A percentile compares a stretch with the other conserved stretches of the same genome.
These are phyloP conservation scores for Lymantria monacha DNA, from an alignment of 2,888 invertebrate species.

Conservation along the genomic window DNA sequence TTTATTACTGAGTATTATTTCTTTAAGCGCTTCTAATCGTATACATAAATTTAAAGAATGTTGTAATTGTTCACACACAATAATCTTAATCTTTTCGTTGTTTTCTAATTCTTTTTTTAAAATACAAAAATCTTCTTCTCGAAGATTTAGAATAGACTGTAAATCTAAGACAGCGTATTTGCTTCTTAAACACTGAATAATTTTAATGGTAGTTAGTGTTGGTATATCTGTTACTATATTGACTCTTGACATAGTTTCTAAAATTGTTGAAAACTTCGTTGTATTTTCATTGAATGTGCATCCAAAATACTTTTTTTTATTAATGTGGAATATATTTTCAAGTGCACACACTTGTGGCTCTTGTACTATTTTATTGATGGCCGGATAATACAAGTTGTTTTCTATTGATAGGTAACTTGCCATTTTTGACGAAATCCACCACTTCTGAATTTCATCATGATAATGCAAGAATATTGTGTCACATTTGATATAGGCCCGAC, in stretches of 20 bases:
- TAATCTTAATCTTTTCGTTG: not conserved
- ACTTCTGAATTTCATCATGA: conserved; percentile 18
- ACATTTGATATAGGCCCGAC: not conserved
- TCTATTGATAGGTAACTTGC: conserved; percentile 12
- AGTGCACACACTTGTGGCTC: not conserved
- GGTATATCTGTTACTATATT: conserved; percentile 6
- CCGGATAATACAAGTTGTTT: not conserved
- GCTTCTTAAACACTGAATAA: not conserved
- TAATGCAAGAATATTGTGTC: conserved; percentile 14
- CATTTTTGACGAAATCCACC: conserved; percentile 18
- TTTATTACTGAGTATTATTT: not conserved
- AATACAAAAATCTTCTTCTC: not conserved
- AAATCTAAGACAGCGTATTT: conserved; percentile 5
- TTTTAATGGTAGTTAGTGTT: conserved; percentile 1
- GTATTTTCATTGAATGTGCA: not conserved
- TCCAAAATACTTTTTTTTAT: conserved; percentile 3
- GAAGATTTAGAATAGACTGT: not conserved
- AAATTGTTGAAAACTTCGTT: not conserved
- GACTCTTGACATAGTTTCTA: not conserved
- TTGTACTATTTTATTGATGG: not conserved
- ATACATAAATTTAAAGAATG: not conserved
- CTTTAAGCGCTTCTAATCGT: not conserved
- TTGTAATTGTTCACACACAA: not conserved
- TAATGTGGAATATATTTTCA: not conserved
- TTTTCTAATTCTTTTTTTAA: conserved; percentile 1